phyloP scores from a whole-genome alignment of 2,113 vertebrate species.

The Pelusios castaneus region DNA sequence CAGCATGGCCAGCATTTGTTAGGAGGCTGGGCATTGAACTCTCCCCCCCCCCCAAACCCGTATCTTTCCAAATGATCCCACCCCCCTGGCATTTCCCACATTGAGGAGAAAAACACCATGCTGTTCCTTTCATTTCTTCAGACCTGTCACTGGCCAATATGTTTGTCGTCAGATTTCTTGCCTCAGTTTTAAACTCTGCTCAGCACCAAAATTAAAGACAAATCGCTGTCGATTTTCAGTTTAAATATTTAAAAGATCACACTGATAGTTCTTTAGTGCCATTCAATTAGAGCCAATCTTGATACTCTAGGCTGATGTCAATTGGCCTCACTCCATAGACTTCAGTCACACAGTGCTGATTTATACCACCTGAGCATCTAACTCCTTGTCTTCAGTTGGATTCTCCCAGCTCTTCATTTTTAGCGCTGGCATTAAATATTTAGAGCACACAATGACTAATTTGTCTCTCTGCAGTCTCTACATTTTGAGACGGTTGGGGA shows the following conservation, averaged over 20 bases:
- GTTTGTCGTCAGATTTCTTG: constrained; percentile 52
- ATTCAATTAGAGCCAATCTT: neutral
- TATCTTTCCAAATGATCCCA: constrained; percentile 16
- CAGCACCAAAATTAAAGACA: constrained; percentile 40
- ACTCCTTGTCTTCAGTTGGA: constrained; percentile 13
- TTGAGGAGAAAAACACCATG: constrained; percentile 14
- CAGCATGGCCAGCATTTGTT: neutral
- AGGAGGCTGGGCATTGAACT: too few relatives aligned
- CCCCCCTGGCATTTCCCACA: constrained; percentile 26
- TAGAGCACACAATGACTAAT: constrained; percentile 44
- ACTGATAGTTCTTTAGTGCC: accelerated
- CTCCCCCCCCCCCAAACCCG: too few relatives aligned
- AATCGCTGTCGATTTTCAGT: neutral
- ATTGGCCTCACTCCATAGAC: accelerated
- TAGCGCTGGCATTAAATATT: constrained; percentile 39
- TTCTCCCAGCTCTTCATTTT: constrained; percentile 58
- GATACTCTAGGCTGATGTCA: accelerated
- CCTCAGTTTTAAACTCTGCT: constrained; percentile 35
- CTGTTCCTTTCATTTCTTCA: constrained; percentile 38
- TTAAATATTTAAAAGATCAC: neutral
- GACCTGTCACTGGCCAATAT: neutral
- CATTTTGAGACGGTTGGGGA: constrained; percentile 17
- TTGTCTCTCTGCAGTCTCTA: constrained; percentile 24
- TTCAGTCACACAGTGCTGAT: accelerated
- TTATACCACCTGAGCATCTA: neutral